Percentiles rank a stretch among this genome's conserved stretches.
Evolutionary conservation across 2,797 vertebrate genomes (phyloP).

Genomic region (Anabacerthia variegaticeps): DNA sequence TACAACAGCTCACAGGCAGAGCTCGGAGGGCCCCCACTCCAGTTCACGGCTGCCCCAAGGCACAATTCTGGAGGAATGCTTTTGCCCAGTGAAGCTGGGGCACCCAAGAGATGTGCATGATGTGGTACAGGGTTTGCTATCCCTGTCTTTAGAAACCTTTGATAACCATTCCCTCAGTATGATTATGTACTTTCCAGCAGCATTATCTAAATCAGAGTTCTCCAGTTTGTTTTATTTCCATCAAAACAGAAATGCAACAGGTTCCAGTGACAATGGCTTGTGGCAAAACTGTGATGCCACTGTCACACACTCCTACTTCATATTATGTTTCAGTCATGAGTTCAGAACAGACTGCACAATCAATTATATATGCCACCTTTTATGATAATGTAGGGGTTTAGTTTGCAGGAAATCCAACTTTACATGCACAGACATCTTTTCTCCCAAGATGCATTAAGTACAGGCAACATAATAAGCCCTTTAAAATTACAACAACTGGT

Average conservation of each 20-base stretch:
- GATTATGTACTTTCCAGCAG: background rate
- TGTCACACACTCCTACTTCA: slow-evolving; percentile 9
- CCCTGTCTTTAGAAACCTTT: background rate
- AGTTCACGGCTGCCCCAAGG: background rate
- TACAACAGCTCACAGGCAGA: background rate
- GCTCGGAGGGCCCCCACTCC: background rate
- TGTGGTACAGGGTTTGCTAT: background rate
- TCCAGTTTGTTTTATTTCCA: background rate
- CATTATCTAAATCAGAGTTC: background rate
- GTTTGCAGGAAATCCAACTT: background rate
- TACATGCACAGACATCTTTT: background rate
- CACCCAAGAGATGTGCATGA: background rate
- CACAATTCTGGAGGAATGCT: background rate
- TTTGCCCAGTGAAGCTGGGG: background rate
- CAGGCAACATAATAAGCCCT: background rate
- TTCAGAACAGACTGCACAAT: background rate
- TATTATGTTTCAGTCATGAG: background rate
- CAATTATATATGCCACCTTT: slow-evolving; percentile 1
- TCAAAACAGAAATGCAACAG: background rate
- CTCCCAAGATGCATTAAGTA: background rate
- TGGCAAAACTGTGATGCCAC: background rate
- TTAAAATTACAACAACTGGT: background rate
- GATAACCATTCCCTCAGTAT: background rate
- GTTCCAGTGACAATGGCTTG: background rate
- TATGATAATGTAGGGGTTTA: background rate